Percentiles rank a stretch among this genome's conserved stretches.
Evolutionary conservation across 2,888 invertebrate species (phyloP).

Genomic region (Chrysolina haemoptera): DNA sequence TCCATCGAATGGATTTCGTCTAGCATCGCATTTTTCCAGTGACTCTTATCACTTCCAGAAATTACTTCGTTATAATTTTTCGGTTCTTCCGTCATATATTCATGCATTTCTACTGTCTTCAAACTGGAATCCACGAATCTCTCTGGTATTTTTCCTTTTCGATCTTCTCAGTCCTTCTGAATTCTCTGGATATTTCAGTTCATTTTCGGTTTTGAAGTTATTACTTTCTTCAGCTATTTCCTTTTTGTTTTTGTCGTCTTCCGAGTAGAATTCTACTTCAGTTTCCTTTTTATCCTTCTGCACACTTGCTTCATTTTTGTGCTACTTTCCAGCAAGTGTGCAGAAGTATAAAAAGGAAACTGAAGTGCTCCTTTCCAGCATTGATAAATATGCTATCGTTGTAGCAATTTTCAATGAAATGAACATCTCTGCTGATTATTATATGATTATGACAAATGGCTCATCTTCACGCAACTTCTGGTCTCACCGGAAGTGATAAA

Average conservation of each 20-base stretch:
- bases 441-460: too few relatives aligned
- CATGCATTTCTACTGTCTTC: not conserved
- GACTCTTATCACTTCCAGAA: not conserved
- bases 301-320: not conserved
- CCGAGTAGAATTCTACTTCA: too few relatives aligned
- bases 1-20: not conserved
- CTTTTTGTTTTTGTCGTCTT: too few relatives aligned
- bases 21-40: not conserved
- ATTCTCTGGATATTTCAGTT: not conserved
- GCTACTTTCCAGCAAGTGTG: too few relatives aligned
- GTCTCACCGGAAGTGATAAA: too few relatives aligned
- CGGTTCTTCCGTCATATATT: not conserved
- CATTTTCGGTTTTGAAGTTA: not conserved
- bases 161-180: not conserved
- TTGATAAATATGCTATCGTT: not conserved
- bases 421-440: too few relatives aligned
- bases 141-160: not conserved
- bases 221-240: not conserved
- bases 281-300: too few relatives aligned
- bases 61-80: not conserved
- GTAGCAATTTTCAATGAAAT: not conserved
- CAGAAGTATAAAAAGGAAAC: too few relatives aligned
- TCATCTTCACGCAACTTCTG: too few relatives aligned
- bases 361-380: too few relatives aligned
- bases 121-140: not conserved